phyloP scores from a whole-genome alignment of 1,140 invertebrate species.

The Drosophila triauraria region DNA sequence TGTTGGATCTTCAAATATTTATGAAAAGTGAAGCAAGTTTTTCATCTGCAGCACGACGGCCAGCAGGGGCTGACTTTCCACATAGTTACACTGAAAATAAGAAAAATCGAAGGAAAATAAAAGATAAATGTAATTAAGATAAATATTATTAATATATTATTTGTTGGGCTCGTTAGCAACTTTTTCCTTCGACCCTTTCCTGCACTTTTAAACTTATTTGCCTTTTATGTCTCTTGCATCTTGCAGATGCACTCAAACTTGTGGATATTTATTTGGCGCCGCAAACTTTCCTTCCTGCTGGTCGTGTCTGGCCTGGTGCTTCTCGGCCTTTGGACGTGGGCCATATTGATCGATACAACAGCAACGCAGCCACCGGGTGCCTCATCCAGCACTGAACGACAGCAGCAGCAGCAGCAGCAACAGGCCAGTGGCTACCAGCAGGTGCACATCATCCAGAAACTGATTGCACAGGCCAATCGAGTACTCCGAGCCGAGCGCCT shows the following conservation, averaged over 20 bases:
- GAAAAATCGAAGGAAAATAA: neutral
- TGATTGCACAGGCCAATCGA: slow-evolving; percentile 82
- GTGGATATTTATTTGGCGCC: slow-evolving; percentile 80
- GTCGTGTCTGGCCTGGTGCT: slow-evolving; percentile 65
- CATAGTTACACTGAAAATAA: slow-evolving; percentile 1
- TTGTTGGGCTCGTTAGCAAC: neutral
- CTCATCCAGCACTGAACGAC: slow-evolving; percentile 24
- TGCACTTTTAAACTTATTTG: neutral
- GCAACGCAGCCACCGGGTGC: slow-evolving; percentile 24
- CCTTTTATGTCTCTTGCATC: neutral
- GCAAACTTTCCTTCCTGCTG: slow-evolving; percentile 79
- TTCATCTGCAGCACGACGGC: slow-evolving; percentile 16
- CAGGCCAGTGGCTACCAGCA: slow-evolving; percentile 57
- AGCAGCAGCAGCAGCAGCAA: slow-evolving; percentile 23
- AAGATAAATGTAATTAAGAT: neutral
- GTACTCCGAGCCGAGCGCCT: slow-evolving; percentile 69
- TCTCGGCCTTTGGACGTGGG: slow-evolving; percentile 81
- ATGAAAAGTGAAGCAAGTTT: slow-evolving; percentile 56
- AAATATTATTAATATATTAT: neutral
- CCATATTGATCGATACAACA: slow-evolving; percentile 72
- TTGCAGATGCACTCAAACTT: slow-evolving; percentile 83
- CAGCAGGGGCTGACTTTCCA: slow-evolving; percentile 17
- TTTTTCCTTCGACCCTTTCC: neutral
- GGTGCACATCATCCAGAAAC: slow-evolving; percentile 78
- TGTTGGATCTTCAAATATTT: slow-evolving; percentile 80